Percentiles rank a stretch among this genome's conserved stretches.
Evolutionary conservation across 2,797 vertebrate genomes (phyloP).

Genomic region (Atherinosoma microstoma): DNA sequence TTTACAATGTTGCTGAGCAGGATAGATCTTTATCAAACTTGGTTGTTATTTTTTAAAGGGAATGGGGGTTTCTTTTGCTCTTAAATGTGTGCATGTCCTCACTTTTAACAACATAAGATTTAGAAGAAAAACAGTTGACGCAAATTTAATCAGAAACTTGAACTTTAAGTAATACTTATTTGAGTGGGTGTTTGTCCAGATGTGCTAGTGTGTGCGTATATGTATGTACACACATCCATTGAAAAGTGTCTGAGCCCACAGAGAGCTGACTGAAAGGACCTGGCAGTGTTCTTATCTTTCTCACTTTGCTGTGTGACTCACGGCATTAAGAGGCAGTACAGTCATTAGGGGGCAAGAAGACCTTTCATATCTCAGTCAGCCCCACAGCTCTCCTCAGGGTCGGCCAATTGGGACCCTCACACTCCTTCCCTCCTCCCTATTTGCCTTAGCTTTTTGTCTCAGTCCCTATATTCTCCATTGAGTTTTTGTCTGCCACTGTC

Average conservation of each 20-base stretch:
- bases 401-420: slow-evolving; percentile 52
- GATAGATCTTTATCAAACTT: neutral
- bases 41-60: neutral
- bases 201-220: slow-evolving; percentile 17
- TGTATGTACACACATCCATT: slow-evolving; percentile 28
- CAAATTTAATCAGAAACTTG: neutral
- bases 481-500: slow-evolving; percentile 66
- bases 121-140: neutral
- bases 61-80: neutral
- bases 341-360: slow-evolving; percentile 74
- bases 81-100: neutral
- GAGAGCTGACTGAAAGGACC: slow-evolving; percentile 63
- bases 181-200: slow-evolving; percentile 18
- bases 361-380: slow-evolving; percentile 76
- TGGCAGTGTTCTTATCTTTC: slow-evolving; percentile 66
- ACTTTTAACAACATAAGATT: neutral
- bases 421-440: slow-evolving; percentile 12
- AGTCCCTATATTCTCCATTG: slow-evolving; percentile 61
- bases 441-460: slow-evolving; percentile 48
- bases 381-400: slow-evolving; percentile 64
- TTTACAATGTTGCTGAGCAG: neutral
- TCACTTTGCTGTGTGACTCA: slow-evolving; percentile 71
- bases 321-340: slow-evolving; percentile 62
- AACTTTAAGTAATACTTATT: neutral
- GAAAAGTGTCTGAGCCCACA: slow-evolving; percentile 40